Percentiles rank a stretch among this genome's conserved stretches.
Evolutionary conservation across 2,113 vertebrate genomes (phyloP).

Genomic region (Sarotherodon lohbergeri): DNA sequence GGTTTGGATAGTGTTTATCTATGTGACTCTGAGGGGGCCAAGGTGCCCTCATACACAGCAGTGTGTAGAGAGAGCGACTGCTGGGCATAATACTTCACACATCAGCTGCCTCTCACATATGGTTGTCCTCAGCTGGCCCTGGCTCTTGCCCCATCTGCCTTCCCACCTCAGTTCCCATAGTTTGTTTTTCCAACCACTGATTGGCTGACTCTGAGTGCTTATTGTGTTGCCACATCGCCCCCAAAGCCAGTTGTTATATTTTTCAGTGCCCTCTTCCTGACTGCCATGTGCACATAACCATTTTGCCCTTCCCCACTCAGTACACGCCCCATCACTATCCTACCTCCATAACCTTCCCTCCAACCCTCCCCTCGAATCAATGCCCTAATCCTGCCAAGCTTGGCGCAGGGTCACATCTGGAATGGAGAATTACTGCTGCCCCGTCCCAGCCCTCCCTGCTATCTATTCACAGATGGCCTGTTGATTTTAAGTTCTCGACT

Average conservation of each 20-base stretch:
- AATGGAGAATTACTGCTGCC: conserved; percentile 78
- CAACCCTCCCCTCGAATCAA: conserved; percentile 15
- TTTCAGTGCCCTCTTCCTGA: conserved; percentile 9
- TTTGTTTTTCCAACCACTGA: conserved; percentile 41
- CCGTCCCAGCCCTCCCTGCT: conserved; percentile 29
- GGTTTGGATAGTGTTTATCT: conserved; percentile 60
- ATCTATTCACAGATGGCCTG: conserved; percentile 64
- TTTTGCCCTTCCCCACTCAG: conserved; percentile 1
- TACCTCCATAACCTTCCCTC: conserved; percentile 12
- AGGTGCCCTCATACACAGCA: conserved; percentile 68
- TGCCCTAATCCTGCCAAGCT: conserved; percentile 46
- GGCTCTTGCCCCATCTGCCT: conserved; percentile 53
- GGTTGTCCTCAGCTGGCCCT: conserved; percentile 44
- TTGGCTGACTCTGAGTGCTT: conserved; percentile 29
- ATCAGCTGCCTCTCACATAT: conserved; percentile 68
- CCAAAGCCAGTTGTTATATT: conserved; percentile 5
- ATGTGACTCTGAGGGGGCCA: conserved; percentile 47
- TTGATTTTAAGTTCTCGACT: conserved; percentile 64
- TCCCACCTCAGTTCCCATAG: conserved; percentile 34
- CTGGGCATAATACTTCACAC: conserved; percentile 70
- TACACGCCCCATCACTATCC: background rate
- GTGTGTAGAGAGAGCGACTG: conserved; percentile 55
- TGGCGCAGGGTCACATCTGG: conserved; percentile 87
- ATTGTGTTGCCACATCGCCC: conserved; percentile 19
- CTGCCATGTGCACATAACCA: conserved; percentile 29